phyloP scores from a whole-genome alignment of 2,888 invertebrate species.

The Hydrotaea diabolus region DNA sequence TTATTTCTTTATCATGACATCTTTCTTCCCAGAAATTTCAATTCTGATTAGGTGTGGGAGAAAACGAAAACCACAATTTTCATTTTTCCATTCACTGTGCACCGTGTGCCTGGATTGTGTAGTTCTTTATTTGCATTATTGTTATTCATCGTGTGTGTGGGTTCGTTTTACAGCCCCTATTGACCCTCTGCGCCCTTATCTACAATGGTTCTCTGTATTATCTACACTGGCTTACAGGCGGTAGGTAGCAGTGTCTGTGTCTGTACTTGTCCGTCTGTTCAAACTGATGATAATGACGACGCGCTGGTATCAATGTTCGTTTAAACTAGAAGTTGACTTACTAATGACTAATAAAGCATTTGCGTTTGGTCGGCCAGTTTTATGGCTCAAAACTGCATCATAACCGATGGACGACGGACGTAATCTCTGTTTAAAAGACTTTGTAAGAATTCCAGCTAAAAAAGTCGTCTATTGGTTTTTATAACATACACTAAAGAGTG shows the following conservation, averaged over 20 bases:
- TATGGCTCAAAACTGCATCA: neutral
- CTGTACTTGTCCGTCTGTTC: no score
- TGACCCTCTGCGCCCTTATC: conserved; percentile 62
- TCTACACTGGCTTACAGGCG: neutral
- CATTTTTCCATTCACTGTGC: conserved; percentile 9
- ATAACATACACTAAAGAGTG: no score
- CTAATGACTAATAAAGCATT: neutral
- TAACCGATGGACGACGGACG: neutral
- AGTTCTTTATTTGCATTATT: conserved; percentile 13
- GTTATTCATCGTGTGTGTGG: conserved; percentile 5
- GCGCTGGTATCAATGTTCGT: conserved; percentile 3
- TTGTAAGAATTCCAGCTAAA: neutral
- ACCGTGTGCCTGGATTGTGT: neutral
- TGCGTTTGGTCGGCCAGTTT: neutral
- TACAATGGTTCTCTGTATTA: conserved; percentile 1
- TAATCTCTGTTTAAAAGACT: neutral
- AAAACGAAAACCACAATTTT: no score
- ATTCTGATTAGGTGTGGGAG: no score
- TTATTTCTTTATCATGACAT: no score
- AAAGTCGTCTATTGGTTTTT: neutral
- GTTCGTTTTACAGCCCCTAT: conserved; percentile 52
- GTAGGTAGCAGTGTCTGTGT: neutral
- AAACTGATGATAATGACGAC: conserved; percentile 17
- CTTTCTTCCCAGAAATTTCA: no score
- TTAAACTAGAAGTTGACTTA: neutral